These are phyloP conservation scores for Acronicta alni DNA, from an alignment of 2,888 invertebrate genomes.

Conservation along the genomic window DNA sequence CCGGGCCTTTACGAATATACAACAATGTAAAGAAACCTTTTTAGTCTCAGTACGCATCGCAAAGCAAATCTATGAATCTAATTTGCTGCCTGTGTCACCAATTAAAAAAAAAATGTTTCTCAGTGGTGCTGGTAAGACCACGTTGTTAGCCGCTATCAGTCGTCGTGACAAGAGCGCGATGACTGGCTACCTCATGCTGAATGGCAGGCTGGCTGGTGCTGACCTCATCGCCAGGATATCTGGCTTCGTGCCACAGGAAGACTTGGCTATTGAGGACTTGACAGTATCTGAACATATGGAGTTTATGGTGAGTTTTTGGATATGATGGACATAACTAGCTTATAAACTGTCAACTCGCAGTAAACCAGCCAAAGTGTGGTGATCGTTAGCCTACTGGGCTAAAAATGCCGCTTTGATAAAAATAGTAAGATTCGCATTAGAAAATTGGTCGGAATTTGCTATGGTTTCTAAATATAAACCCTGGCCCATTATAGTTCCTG, in stretches of 20 bases:
- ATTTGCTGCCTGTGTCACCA: too few relatives aligned
- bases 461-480: too few relatives aligned
- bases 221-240: conserved; percentile 93
- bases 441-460: too few relatives aligned
- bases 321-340: too few relatives aligned
- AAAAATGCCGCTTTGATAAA: too few relatives aligned
- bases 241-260: conserved; percentile 96
- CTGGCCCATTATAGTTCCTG: too few relatives aligned
- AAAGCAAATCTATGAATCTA: not conserved
- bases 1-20: too few relatives aligned
- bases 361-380: too few relatives aligned
- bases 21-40: too few relatives aligned
- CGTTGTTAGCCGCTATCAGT: conserved; percentile 92
- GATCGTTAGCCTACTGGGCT: too few relatives aligned
- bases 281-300: conserved; percentile 95
- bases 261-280: conserved; percentile 93
- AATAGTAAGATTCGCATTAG: too few relatives aligned
- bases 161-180: conserved; percentile 91
- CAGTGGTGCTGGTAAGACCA: conserved; percentile 94
- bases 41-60: not conserved
- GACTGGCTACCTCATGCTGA: conserved; percentile 92
- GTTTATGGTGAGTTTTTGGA: conserved; percentile 93
- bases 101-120: not conserved
- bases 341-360: too few relatives aligned
- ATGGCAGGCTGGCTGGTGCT: conserved; percentile 90